Conservation (phyloP, 1,140 invertebrate genomes). For the Drosophila obscura region DNA sequence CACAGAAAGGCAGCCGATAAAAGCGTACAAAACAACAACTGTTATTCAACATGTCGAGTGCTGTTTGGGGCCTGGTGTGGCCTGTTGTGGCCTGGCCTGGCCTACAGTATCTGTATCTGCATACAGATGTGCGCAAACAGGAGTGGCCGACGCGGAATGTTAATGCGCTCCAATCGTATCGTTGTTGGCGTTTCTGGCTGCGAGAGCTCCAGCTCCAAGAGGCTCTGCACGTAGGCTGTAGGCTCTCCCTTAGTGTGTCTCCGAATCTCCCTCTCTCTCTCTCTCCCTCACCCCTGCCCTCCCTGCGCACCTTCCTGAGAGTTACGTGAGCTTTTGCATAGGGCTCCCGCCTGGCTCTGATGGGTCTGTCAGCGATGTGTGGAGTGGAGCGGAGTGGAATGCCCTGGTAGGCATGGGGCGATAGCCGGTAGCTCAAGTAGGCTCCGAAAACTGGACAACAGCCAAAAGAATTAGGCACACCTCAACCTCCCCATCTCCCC, state of each 20-base stretch:
- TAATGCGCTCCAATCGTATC: slow-evolving; percentile 70
- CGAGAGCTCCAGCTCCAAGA: slow-evolving; percentile 13
- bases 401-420: background rate
- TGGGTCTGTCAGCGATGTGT: too few relatives aligned
- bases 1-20: slow-evolving; percentile 13
- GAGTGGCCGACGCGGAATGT: slow-evolving; percentile 80
- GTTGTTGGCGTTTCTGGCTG: slow-evolving; percentile 66
- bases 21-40: slow-evolving; percentile 60
- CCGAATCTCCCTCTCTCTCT: background rate
- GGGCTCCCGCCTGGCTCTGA: background rate
- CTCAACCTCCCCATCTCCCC: background rate
- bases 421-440: background rate
- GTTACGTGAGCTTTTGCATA: slow-evolving; percentile 4
- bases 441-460: slow-evolving; percentile 37
- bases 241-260: too few relatives aligned
- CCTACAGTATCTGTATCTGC: slow-evolving; percentile 37
- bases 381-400: background rate
- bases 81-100: too few relatives aligned
- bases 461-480: slow-evolving; percentile 65
- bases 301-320: background rate
- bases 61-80: background rate
- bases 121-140: slow-evolving; percentile 69
- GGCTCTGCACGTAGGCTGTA: slow-evolving; percentile 23
- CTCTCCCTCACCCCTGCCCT: background rate
- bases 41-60: slow-evolving; percentile 74